A percentile compares a stretch with the other conserved stretches of the same genome.
Conservation (phyloP, 2,888 invertebrate genomes). For the Hypomecis punctinalis region DNA sequence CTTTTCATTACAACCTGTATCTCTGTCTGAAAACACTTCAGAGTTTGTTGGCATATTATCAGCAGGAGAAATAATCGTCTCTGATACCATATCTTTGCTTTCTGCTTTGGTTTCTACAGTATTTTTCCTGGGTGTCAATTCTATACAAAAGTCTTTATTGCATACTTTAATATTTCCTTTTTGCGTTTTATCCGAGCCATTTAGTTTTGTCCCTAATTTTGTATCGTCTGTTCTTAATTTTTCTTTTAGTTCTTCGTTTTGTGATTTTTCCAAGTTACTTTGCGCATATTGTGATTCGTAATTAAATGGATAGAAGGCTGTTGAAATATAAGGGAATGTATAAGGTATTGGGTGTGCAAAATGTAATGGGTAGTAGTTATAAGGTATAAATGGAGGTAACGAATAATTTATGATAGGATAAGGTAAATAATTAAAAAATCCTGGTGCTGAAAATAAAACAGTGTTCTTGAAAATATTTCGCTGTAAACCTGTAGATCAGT, state of each 20-base stretch:
- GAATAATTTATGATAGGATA: not conserved
- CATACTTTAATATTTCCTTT: not conserved
- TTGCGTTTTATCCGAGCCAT: not conserved
- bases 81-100: not conserved
- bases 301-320: not conserved
- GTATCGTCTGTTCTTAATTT: not conserved
- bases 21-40: conserved; percentile 4
- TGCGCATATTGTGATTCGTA: not conserved
- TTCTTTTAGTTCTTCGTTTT: not conserved
- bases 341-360: conserved; percentile 1
- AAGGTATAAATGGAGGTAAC: not conserved
- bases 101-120: not conserved
- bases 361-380: conserved; percentile 1
- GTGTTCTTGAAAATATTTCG: too few relatives aligned
- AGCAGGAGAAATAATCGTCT: not conserved
- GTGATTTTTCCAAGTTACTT: not conserved
- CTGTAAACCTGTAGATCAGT: too few relatives aligned
- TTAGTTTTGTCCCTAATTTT: too few relatives aligned
- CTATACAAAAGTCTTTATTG: conserved; percentile 9
- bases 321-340: conserved; percentile 9
- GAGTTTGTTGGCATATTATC: not conserved
- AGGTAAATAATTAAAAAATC: not conserved
- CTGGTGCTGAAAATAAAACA: conserved; percentile 24
- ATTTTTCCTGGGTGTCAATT: conserved; percentile 3
- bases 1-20: conserved; percentile 7